Evolutionary conservation across 2,888 invertebrate genomes (phyloP), one percentile per base, ranked within the genome.

Genomic region (Palloptera scutellata): DNA sequence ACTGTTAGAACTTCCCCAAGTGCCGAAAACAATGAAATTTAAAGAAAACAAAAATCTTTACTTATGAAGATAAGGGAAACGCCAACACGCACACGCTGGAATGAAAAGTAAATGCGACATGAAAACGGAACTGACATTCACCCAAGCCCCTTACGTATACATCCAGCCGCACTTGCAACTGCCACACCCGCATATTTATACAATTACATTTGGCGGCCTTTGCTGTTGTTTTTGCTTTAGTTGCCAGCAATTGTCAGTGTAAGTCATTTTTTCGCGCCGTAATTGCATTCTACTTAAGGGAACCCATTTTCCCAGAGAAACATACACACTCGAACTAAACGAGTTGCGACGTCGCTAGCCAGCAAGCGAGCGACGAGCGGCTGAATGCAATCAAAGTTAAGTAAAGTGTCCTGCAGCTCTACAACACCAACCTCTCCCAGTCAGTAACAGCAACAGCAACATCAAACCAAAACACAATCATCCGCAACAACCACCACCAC

Each of bases 101-200:
- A 68, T 69, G 64, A 20, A 54, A 64, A 66, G 66, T 45, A 52
- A 69, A 70, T 61, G 59, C 64, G 60, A 66, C 55, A 64, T 64
- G 64, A 66, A 65, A 66, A 72, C 48, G 53, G 40, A 69, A 54
- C 67, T 69, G 65, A 70, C 70, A 69, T 65, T 65, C 58, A 48
- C 67, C 64, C 8, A 17, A 52, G 12, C 20, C 48, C 30, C 45
- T 15, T 20, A 12, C 19, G 20, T 15, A 52, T 20, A n/a, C 12
- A 19, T 12, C 13, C 63, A 51, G 57, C 1, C 9, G 15, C 61
- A 60, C 3, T 48, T 45, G 20, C 51, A 20, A n/a, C 17, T 68
- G 61, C 59, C 67, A 69, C 72, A 69, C 72, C 70, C 64, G 60
- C 55, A 57, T 66, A 67, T 71, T 67, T 69, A 61, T 63, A 53